Percentiles rank a stretch among this genome's conserved stretches.
Evolutionary conservation across 1,140 invertebrate species (phyloP).

Genomic region (Carposina sasakii): DNA sequence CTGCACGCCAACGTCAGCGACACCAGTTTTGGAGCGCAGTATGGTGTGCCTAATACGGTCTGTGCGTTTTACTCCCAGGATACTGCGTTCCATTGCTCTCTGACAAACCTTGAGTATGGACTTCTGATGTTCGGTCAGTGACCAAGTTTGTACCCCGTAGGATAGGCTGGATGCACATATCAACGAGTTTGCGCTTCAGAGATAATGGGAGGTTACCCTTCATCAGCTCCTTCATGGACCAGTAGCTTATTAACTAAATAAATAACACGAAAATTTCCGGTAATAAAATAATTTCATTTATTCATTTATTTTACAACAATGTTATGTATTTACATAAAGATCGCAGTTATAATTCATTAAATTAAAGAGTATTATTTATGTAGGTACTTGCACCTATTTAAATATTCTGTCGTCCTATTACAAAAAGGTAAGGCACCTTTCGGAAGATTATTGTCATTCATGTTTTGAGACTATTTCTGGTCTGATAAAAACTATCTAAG

Average conservation of each 20-base stretch:
- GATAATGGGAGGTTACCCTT: not conserved
- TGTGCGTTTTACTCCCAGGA: no score
- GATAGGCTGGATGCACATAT: no score
- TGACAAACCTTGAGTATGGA: no score
- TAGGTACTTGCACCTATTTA: conserved; percentile 51
- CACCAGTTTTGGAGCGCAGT: no score
- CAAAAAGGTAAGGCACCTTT: conserved; percentile 48
- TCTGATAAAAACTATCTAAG: no score
- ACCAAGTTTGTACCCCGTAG: no score
- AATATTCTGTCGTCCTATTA: conserved; percentile 15
- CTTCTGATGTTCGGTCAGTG: no score
- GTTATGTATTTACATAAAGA: conserved; percentile 62
- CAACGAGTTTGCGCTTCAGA: not conserved
- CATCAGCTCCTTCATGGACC: conserved; percentile 6
- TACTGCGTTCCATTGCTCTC: no score
- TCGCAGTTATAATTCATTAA: conserved; percentile 47
- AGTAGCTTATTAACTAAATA: no score
- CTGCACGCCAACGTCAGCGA: no score
- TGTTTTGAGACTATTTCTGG: conserved; percentile 18
- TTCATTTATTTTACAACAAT: conserved; percentile 50
- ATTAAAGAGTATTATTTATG: conserved; percentile 57
- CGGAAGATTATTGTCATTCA: conserved; percentile 32
- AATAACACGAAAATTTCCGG: conserved; percentile 31
- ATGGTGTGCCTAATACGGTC: no score
- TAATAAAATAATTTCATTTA: conserved; percentile 69